Conservation (phyloP, 53 echinoderm and acorn worm genomes). For the Holothuria scabra region DNA sequence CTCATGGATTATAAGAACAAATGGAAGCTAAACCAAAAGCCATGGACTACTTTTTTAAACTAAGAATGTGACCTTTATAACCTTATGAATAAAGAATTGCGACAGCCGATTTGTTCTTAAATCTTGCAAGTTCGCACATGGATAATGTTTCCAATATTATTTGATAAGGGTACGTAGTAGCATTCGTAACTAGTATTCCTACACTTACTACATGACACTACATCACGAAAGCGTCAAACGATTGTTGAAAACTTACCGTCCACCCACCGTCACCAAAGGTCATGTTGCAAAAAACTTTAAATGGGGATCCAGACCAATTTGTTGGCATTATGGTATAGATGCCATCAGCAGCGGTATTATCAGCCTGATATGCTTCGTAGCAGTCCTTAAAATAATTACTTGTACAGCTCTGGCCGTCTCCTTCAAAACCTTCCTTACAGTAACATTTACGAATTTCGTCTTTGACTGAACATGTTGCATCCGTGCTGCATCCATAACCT, state of each 20-base stretch:
- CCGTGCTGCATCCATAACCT: background rate
- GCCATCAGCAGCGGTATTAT: background rate
- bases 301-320: background rate
- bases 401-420: background rate
- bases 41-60: no score
- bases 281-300: slow-evolving; percentile 24
- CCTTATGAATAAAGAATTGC: no score
- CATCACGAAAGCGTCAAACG: no score
- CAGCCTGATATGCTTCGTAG: background rate
- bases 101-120: no score
- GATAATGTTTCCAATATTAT: no score
- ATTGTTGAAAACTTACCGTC: background rate
- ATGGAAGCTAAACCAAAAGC: no score
- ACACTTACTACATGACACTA: no score
- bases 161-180: no score
- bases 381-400: background rate
- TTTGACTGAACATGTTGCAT: slow-evolving; percentile 10
- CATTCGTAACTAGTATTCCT: no score
- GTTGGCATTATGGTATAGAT: background rate
- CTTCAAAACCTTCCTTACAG: slow-evolving; percentile 6
- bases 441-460: slow-evolving; percentile 5
- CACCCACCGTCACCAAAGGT: slow-evolving; percentile 3
- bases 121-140: no score
- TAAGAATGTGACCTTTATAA: no score
- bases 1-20: no score